Percentiles rank a stretch among this genome's conserved stretches.
Conservation (phyloP, 1,140 invertebrate genomes). For the Ips nitidus region DNA sequence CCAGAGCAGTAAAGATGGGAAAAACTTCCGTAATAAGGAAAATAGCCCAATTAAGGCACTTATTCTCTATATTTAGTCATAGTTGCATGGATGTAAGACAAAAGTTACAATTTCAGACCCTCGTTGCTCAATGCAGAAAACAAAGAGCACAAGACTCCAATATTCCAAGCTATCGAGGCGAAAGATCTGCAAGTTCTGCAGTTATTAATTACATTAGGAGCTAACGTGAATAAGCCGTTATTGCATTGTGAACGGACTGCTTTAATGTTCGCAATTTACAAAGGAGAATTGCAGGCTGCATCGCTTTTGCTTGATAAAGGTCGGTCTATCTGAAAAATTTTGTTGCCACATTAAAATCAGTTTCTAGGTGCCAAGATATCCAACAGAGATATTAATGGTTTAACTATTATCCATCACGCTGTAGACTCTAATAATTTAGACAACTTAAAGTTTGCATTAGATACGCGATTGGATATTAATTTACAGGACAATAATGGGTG, state of each 20-base stretch:
- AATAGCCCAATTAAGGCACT: conserved; percentile 37
- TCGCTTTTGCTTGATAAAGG: conserved; percentile 54
- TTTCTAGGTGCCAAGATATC: conserved; percentile 21
- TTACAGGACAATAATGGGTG: conserved; percentile 54
- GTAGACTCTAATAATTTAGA: conserved; percentile 54
- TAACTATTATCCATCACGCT: conserved; percentile 56
- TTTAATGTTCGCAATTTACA: conserved; percentile 44
- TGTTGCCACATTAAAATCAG: background rate
- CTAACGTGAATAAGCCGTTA: conserved; percentile 41
- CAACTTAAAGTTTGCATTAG: conserved; percentile 51
- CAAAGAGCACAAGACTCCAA: conserved; percentile 45
- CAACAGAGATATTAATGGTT: conserved; percentile 35
- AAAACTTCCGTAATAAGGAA: conserved; percentile 42
- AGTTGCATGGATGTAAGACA: background rate
- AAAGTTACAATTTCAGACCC: conserved; percentile 38
- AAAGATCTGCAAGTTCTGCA: conserved; percentile 39
- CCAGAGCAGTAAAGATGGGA: conserved; percentile 40
- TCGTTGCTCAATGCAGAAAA: conserved; percentile 43
- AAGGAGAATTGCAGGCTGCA: conserved; percentile 44
- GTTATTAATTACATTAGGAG: conserved; percentile 43
- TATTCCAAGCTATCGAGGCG: conserved; percentile 40
- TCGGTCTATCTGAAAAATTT: conserved; percentile 38
- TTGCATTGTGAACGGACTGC: conserved; percentile 39
- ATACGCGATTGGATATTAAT: conserved; percentile 51
- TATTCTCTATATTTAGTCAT: background rate